These are phyloP conservation scores for Palaemon carinicauda DNA, from an alignment of 1,140 invertebrate species.

Conservation along the genomic window DNA sequence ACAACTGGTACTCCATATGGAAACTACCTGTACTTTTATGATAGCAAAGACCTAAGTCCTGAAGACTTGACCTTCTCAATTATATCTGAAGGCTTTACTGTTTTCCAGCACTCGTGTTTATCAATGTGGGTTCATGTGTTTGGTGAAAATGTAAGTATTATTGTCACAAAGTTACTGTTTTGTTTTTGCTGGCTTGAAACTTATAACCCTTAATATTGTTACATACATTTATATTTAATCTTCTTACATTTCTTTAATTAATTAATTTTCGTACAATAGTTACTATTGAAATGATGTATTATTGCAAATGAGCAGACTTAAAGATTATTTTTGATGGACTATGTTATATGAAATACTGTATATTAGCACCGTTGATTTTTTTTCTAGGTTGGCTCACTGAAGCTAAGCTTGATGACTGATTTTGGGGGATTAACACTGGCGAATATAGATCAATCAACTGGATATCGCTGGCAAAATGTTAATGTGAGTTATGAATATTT, in stretches of 20 bases:
- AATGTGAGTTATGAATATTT: too few species aligned
- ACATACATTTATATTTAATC: background rate
- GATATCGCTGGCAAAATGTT: too few species aligned
- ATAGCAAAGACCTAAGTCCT: background rate
- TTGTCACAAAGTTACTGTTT: background rate
- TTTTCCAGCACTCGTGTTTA: slow-evolving; percentile 1
- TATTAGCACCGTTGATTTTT: too few species aligned
- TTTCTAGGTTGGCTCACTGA: too few species aligned
- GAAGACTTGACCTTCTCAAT: slow-evolving; percentile 7
- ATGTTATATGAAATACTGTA: too few species aligned
- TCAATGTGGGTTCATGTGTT: slow-evolving; percentile 43
- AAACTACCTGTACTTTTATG: slow-evolving; percentile 55
- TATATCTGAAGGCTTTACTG: slow-evolving; percentile 33
- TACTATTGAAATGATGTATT: background rate
- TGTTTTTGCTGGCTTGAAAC: background rate
- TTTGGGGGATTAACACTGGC: too few species aligned
- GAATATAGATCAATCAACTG: too few species aligned
- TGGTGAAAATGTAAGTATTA: slow-evolving; percentile 26
- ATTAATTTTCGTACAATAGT: too few species aligned
- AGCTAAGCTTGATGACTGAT: too few species aligned
- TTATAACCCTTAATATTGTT: background rate
- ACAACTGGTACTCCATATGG: slow-evolving; percentile 47
- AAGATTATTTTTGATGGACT: background rate
- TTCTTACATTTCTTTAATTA: too few species aligned
- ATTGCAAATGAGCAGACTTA: too few species aligned